Percentiles rank a stretch among this genome's conserved stretches.
phyloP scores from a whole-genome alignment of 2,113 vertebrate genomes.

The Oreochromis spilurus region DNA sequence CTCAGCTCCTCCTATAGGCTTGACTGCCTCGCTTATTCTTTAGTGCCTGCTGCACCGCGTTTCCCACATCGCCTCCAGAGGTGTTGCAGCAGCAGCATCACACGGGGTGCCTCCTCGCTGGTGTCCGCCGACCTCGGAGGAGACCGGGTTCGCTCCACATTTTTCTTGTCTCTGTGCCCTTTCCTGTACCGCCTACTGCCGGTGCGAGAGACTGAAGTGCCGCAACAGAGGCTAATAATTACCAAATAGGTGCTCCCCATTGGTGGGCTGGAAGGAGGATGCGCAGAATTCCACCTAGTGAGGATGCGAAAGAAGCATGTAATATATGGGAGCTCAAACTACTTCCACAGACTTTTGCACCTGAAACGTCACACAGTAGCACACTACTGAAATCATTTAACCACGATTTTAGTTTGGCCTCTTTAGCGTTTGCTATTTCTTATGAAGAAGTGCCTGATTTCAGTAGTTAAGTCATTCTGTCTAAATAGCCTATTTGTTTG shows the following conservation, averaged over 20 bases:
- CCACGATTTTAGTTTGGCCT: background rate
- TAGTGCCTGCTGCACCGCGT: constrained; percentile 18
- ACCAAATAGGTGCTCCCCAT: constrained; percentile 28
- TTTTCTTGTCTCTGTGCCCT: background rate
- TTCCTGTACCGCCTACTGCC: constrained; percentile 1
- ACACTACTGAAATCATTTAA: background rate
- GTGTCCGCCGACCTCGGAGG: background rate
- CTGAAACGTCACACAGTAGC: background rate
- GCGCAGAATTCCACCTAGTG: background rate
- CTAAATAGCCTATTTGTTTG: background rate
- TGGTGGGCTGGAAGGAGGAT: constrained; percentile 14
- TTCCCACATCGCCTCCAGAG: constrained; percentile 39
- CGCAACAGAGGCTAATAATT: constrained; percentile 28
- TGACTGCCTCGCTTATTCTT: background rate
- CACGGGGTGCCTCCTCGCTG: background rate
- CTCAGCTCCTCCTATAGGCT: constrained; percentile 3
- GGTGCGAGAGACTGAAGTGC: constrained; percentile 5
- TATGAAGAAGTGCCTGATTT: background rate
- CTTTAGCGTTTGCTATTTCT: background rate
- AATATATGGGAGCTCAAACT: background rate
- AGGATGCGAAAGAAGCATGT: background rate
- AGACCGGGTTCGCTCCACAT: constrained; percentile 8
- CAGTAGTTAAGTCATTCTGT: background rate
- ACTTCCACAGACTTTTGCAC: background rate
- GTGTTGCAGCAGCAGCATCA: constrained; percentile 27